Conservation (phyloP, 2,888 invertebrate species). For the Sminthurides aquaticus region DNA sequence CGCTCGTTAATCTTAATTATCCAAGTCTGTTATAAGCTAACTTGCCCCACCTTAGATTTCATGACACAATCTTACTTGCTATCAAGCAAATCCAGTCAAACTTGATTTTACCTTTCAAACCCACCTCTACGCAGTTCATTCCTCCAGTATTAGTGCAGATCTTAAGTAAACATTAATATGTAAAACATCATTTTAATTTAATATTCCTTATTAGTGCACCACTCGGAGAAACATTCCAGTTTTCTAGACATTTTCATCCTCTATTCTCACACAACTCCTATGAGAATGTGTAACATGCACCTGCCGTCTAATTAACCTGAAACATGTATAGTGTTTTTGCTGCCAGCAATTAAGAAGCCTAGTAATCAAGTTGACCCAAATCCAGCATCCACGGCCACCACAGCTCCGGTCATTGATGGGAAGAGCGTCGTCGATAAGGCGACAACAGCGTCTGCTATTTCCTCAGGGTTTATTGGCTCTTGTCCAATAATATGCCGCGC, state of each 20-base stretch:
- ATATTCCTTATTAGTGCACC: not conserved
- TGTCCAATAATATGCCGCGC: not conserved
- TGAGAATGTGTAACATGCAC: no score
- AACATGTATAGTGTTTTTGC: not conserved
- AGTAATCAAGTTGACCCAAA: not conserved
- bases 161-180: no score
- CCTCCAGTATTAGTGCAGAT: no score
- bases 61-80: no score
- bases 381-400: constrained; percentile 1
- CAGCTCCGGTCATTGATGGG: not conserved
- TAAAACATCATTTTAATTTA: not conserved
- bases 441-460: constrained; percentile 1
- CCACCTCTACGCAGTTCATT: no score
- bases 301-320: no score
- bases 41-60: no score
- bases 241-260: not conserved
- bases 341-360: not conserved
- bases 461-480: not conserved
- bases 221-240: not conserved
- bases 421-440: constrained; percentile 2
- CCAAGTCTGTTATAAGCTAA: no score
- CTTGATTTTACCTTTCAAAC: no score
- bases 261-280: no score
- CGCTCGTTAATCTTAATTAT: no score
- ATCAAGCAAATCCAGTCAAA: no score